A percentile compares a stretch with the other conserved stretches of the same genome.
phyloP scores from a whole-genome alignment of 1,140 invertebrate genomes.

The Geopemphigus sp. region DNA sequence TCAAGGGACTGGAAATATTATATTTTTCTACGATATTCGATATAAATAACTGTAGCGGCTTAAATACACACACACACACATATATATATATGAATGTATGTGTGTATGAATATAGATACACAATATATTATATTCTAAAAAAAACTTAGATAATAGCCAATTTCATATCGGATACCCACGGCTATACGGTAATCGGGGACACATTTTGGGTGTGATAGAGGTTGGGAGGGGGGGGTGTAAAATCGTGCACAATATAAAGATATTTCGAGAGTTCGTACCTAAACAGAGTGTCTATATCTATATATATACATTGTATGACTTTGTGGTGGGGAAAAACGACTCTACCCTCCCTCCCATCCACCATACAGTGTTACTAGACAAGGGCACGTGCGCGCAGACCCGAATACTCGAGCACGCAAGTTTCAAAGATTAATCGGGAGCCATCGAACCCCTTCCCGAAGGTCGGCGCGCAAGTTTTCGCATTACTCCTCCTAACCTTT shows the following conservation, averaged over 20 bases:
- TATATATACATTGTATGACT: neutral
- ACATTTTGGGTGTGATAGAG: neutral
- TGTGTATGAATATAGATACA: neutral
- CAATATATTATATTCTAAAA: neutral
- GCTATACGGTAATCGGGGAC: constrained; percentile 14
- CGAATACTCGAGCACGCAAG: neutral
- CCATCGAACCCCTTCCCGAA: constrained; percentile 33
- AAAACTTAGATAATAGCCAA: constrained; percentile 29
- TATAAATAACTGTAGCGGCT: no score
- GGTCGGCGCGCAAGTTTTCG: constrained; percentile 32
- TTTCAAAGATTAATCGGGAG: constrained; percentile 39
- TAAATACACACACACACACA: neutral
- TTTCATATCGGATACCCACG: constrained; percentile 6
- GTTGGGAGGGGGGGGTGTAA: no score
- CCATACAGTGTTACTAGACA: no score
- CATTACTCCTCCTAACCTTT: neutral
- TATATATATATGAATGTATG: neutral
- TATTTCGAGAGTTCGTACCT: neutral
- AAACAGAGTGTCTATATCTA: no score
- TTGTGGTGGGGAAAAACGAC: constrained; percentile 6
- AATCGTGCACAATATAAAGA: constrained; percentile 28
- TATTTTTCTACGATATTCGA: no score
- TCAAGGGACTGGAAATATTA: no score
- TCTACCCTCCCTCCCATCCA: neutral
- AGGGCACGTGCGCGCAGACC: neutral